Evolutionary conservation across 1,140 invertebrate genomes (phyloP), one percentile per base, ranked within the genome.

Genomic region (Luehdorfia chinensis): DNA sequence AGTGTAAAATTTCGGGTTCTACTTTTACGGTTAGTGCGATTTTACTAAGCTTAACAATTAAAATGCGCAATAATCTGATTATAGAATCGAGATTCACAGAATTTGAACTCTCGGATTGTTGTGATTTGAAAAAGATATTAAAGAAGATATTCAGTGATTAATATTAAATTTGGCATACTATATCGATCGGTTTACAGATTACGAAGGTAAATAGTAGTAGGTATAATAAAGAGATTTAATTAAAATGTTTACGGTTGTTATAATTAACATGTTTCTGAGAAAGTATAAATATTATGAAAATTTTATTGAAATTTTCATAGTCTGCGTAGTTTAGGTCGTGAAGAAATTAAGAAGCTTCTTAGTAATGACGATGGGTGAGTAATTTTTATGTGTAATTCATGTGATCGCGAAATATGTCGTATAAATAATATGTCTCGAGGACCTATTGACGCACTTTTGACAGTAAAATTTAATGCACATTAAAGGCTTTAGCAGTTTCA

Each of bases 301-400:
- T 75, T 73, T 58, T 14, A 73, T 73, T 31, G 33, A 59, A 70
- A 67, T 71, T 77, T 75, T 75, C 68, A 51, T 39, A 19, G 27
- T 30, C 32, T 34, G 37, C 19, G 52, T 18, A 5, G 7, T 45
- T 37, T 16, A 23, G 4, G 25, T 27, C 8, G 30, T 8, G 14
- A 15, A n/a, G 11, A 18, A 12, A 44, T 23, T 28, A 9, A 43
- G 11, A 13, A 15, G 21, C 16, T 30, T 31, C 28, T 13, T 59
- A 58, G 43, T 50, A 30, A 77, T 75, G 65, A 74, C 71, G 36
- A 72, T 66, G 58, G 76, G 76, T 80, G 50, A 77, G 76, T 66
- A 27, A 28, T 32, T 16, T 47, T 33, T 44, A 18, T 9, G 2
- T 18, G 14, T 32, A 9, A 12, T 13, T 7, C 18, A 16, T 9